Base-by-base conservation (phyloP, 2,797 vertebrate species). In the Nyctibius grandis region DNA sequence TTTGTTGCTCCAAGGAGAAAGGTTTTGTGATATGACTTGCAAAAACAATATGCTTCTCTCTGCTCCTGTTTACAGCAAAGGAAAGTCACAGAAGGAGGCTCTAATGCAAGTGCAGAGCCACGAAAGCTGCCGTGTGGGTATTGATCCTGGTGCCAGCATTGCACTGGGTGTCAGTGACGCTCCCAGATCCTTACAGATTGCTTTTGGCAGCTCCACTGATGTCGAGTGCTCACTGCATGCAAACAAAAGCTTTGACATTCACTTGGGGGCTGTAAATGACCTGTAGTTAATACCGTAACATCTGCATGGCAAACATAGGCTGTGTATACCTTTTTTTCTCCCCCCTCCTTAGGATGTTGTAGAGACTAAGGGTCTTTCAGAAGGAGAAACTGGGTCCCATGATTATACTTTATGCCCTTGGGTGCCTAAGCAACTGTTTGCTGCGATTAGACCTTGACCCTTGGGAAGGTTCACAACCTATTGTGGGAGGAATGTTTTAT, bases 221-320 rank as follows among this genome's bases (percentile, higher is more conserved):
- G 92, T 90, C 1, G 11, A 77, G 77, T 28, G 47, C 93, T 95
- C 34, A 5, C 78, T 89, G 86, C 68, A 56, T 92, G 95, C 89
- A 95, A 95, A 97, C 81, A 90, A 63, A 93, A 93, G 93, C 84
- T 76, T 25, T 85, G 90, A 81, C 89, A 94, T 79, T 87, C 96
- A 47, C 93, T 19, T 16, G 51, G 81, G 86, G 77, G 80, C 48
- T 95, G 91, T 84, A 67, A 92, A 88, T 50, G 74, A 51, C 94
- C 95, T 47, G 80, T 74, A 79, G 88, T 48, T 50, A 75, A 78
- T 59, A 74, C 65, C 8, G 2, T 57, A 85, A 68, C 88, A 86
- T 77, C 95, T 80, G 91, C 89, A n/a, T 10, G 47, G 86, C 69
- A 94, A 95, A 92, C 90, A 68, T 9, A 81, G 68, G n/a, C 44